Percentiles rank a stretch among this genome's conserved stretches.
phyloP scores from a whole-genome alignment of 2,888 invertebrate species.

The Drosophila multiciliata region DNA sequence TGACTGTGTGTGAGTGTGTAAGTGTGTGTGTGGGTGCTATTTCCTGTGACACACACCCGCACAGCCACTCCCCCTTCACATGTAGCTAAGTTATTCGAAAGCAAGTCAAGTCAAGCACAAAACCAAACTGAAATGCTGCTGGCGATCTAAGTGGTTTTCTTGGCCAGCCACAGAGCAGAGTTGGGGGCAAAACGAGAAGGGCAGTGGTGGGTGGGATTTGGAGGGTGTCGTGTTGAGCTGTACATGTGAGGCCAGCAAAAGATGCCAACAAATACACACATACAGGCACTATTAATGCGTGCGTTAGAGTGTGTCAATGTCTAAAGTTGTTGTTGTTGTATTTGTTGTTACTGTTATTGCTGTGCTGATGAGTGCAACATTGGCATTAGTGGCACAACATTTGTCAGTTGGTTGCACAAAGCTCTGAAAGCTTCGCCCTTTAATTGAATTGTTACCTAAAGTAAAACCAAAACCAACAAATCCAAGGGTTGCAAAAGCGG shows the following conservation, averaged over 20 bases:
- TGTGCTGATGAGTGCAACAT: conserved; percentile 42
- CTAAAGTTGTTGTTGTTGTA: conserved; percentile 15
- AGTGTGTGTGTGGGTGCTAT: conserved; percentile 11
- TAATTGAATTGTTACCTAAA: conserved; percentile 43
- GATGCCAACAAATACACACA: conserved; percentile 4
- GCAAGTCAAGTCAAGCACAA: conserved; percentile 74
- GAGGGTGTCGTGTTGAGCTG: neutral
- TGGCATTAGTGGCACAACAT: conserved; percentile 43
- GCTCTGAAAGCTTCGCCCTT: conserved; percentile 32
- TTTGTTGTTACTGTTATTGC: conserved; percentile 8
- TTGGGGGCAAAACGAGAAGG: neutral
- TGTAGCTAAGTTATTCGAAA: conserved; percentile 54
- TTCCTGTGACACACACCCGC: conserved; percentile 33
- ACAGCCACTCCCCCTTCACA: neutral
- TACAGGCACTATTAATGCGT: conserved; percentile 23
- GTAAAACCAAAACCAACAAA: conserved; percentile 17
- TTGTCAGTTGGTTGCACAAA: conserved; percentile 42
- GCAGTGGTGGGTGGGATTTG: no score
- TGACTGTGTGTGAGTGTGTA: neutral
- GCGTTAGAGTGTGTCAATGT: conserved; percentile 35
- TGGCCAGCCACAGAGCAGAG: conserved; percentile 33
- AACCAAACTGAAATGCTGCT: conserved; percentile 62
- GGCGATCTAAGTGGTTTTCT: conserved; percentile 59
- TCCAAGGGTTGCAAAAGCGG: conserved; percentile 27
- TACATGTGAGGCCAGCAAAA: conserved; percentile 13